These are phyloP conservation scores for Clarias laeviceps DNA, from an alignment of 2,797 vertebrate genomes.

Conservation along the genomic window DNA sequence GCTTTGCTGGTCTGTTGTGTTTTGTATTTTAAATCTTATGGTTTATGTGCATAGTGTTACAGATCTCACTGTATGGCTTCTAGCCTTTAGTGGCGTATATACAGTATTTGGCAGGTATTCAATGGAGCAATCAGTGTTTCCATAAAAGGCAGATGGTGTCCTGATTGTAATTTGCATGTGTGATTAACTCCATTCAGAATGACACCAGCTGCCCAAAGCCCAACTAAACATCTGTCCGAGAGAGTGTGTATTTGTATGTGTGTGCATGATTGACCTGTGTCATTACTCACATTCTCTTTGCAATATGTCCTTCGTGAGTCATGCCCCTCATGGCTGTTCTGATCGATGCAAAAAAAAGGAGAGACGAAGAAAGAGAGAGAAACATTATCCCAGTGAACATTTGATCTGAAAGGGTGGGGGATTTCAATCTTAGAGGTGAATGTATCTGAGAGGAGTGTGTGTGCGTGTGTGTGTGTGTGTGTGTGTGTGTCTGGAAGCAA, in stretches of 20 bases:
- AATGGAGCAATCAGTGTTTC: slow-evolving; percentile 81
- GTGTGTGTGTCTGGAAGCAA: slow-evolving; percentile 82
- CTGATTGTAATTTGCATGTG: slow-evolving; percentile 98
- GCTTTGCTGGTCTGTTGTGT: background rate
- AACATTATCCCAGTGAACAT: background rate
- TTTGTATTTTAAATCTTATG: background rate
- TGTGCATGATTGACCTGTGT: slow-evolving; percentile 31
- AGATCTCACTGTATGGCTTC: slow-evolving; percentile 7
- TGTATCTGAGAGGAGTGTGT: slow-evolving; percentile 8
- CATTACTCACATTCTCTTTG: slow-evolving; percentile 3
- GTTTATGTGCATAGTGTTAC: background rate
- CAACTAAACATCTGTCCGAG: slow-evolving; percentile 31
- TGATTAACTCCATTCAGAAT: slow-evolving; percentile 98
- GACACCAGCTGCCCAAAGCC: slow-evolving; percentile 66
- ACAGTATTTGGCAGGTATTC: slow-evolving; percentile 85
- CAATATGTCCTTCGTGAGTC: slow-evolving; percentile 5
- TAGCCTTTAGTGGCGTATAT: slow-evolving; percentile 54
- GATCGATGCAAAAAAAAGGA: background rate
- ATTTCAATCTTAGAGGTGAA: slow-evolving; percentile 1
- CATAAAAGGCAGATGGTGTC: slow-evolving; percentile 76
- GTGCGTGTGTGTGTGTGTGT: slow-evolving; percentile 31
- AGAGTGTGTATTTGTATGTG: slow-evolving; percentile 19
- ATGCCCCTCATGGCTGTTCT: slow-evolving; percentile 1
- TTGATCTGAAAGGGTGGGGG: background rate
- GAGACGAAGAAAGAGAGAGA: background rate